Evolutionary conservation across 2,888 invertebrate genomes (phyloP).

Genomic region (Hoplodrina ambigua): DNA sequence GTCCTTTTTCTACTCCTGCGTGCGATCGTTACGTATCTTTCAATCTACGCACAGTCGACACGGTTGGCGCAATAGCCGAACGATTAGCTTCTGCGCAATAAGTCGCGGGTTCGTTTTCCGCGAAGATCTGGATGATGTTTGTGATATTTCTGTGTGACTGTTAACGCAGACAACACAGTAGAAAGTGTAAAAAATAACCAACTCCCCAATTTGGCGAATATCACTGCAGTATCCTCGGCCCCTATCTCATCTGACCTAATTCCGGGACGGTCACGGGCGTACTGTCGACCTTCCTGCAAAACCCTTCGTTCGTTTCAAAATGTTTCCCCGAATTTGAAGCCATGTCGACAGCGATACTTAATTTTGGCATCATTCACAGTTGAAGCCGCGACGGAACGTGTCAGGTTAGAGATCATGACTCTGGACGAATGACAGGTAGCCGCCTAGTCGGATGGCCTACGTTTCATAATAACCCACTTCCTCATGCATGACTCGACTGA

Average conservation of each 20-base stretch:
- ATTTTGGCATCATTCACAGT: constrained; percentile 10
- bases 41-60: neutral
- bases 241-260: constrained; percentile 47
- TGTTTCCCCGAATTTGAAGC: constrained; percentile 25
- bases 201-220: constrained; percentile 4
- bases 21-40: neutral
- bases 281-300: constrained; percentile 35
- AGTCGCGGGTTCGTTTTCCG: neutral
- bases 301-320: constrained; percentile 21
- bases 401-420: constrained; percentile 37
- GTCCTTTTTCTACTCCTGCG: neutral
- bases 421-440: constrained; percentile 31
- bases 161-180: constrained; percentile 1
- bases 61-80: neutral
- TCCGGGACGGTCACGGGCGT: constrained; percentile 44
- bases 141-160: neutral
- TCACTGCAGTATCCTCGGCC: constrained; percentile 34
- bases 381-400: constrained; percentile 4
- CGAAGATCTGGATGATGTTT: neutral
- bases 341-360: constrained; percentile 6
- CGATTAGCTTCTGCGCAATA: neutral
- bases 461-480: constrained; percentile 49
- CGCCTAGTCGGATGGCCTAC: constrained; percentile 19
- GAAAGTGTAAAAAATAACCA: constrained; percentile 10
- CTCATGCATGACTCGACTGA: constrained; percentile 44